A percentile compares a stretch with the other conserved stretches of the same genome.
Evolutionary conservation across 2,797 vertebrate species (phyloP).

Genomic region (Acomys russatus): DNA sequence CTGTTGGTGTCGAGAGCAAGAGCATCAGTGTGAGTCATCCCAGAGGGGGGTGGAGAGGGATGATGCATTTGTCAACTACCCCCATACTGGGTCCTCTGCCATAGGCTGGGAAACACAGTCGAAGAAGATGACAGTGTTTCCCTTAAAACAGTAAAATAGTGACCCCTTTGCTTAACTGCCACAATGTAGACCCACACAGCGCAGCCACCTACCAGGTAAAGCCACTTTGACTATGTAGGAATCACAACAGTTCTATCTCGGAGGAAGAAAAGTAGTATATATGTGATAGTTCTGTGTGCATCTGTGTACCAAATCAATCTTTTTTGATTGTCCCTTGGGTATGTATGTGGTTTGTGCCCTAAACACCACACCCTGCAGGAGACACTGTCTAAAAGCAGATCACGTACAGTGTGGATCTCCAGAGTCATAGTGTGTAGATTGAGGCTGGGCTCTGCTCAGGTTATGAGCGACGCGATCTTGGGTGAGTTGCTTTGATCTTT

Average conservation of each 20-base stretch:
- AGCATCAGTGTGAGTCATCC: not conserved
- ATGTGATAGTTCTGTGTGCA: not conserved
- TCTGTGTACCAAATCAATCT: not conserved
- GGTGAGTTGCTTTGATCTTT: not conserved
- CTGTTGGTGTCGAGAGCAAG: not conserved
- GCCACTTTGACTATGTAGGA: not conserved
- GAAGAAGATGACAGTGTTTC: not conserved
- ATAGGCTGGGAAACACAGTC: not conserved
- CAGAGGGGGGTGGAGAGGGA: not conserved
- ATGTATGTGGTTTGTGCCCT: not conserved
- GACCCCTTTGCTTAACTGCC: not conserved
- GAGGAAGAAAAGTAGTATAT: not conserved
- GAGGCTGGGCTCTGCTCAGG: not conserved
- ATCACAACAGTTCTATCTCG: not conserved
- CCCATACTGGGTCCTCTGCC: not conserved
- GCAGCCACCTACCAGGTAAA: not conserved
- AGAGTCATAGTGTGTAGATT: not conserved
- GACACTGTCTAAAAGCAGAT: not conserved
- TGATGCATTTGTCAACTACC: not conserved
- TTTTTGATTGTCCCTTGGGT: not conserved
- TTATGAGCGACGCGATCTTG: not conserved
- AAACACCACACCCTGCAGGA: not conserved
- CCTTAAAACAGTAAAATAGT: not conserved
- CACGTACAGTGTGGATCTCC: not conserved
- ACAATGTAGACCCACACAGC: not conserved